Conservation (phyloP, 1,140 invertebrate species). For the Aphaenogaster rudis region DNA sequence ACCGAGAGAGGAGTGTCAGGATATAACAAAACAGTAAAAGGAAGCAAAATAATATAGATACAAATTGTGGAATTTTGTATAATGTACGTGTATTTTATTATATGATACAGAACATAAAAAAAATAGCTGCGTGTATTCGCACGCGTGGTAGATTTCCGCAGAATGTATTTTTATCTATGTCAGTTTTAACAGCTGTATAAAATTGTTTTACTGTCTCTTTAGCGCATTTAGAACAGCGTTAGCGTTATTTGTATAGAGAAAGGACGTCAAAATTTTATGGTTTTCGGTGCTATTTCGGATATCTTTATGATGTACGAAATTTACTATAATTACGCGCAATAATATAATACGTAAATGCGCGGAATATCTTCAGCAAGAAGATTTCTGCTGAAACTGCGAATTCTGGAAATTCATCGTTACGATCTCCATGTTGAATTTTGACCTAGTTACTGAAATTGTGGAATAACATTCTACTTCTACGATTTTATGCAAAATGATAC, state of each 20-base stretch:
- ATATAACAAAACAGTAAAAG: conserved; percentile 21
- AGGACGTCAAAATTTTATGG: conserved; percentile 26
- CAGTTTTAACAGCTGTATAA: conserved; percentile 37
- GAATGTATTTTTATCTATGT: conserved; percentile 51
- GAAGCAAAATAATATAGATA: conserved; percentile 19
- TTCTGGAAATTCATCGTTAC: conserved; percentile 45
- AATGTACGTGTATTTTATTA: conserved; percentile 19
- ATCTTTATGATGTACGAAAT: neutral
- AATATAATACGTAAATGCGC: conserved; percentile 13
- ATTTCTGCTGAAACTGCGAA: conserved; percentile 1
- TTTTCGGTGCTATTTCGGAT: neutral
- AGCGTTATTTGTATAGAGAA: conserved; percentile 2
- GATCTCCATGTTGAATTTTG: conserved; percentile 32
- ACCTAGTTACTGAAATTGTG: conserved; percentile 48
- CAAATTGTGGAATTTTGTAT: conserved; percentile 40
- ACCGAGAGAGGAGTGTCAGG: neutral
- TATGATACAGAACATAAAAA: conserved; percentile 43
- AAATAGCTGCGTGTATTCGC: conserved; percentile 12
- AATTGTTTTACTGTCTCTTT: conserved; percentile 46
- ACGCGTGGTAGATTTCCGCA: conserved; percentile 8
- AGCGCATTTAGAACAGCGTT: conserved; percentile 19
- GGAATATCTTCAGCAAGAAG: neutral
- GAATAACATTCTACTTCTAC: conserved; percentile 49
- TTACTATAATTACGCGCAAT: conserved; percentile 23
- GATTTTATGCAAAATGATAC: conserved; percentile 63